Base-by-base conservation (phyloP, 2,113 vertebrate species). In the Phodopus roborovskii region DNA sequence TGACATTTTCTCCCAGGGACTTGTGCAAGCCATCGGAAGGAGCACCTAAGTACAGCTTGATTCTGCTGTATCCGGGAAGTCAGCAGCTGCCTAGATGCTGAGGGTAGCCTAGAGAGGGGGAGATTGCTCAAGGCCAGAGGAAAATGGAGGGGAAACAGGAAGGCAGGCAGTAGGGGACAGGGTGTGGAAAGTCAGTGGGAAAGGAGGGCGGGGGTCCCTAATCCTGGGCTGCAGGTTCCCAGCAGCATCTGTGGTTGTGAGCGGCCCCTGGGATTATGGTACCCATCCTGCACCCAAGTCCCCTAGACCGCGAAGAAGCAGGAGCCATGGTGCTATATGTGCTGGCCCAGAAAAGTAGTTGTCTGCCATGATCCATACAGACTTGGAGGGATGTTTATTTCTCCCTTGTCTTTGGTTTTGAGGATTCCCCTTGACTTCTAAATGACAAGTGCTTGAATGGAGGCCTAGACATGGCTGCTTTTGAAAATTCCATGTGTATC, bases 401-500 rank as follows among this genome's bases (percentile, higher is more conserved):
- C 33, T 68, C 39, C 17, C 8, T 6, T 16, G 7, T 11, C 62
- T 86, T 68, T 39, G 6, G 86, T 53, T 62, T 48, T 7, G 3
- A 82, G n/a, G 56, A 39, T n/a, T 39, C 79, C 11, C 11, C 39
- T 64, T 45, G 30, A n/a, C 62, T 1, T 9, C 12, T 39, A 12
- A 4, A 42, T 36, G 75, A 16, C 2, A 7, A 1, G 83, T 62
- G 53, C 2, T 12, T 45, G 36, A 53, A 58, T 42, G 39, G 62
- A 56, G 42, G 90, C 42, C 83, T 26, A 9, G 17, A 33, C 53
- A 62, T 0, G 56, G 56, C 79, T 11, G 70, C 26, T 62, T 64
- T 66, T 36, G 15, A 20, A 3, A 26, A 11, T 84, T 2, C 22
- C 0, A 0, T 2, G 11, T 8, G 2, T 42, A 33, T 16, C 64